Percentiles rank a stretch among this genome's conserved stretches.
Evolutionary conservation across 2,113 vertebrate genomes (phyloP).

Genomic region (Silurus asotus): DNA sequence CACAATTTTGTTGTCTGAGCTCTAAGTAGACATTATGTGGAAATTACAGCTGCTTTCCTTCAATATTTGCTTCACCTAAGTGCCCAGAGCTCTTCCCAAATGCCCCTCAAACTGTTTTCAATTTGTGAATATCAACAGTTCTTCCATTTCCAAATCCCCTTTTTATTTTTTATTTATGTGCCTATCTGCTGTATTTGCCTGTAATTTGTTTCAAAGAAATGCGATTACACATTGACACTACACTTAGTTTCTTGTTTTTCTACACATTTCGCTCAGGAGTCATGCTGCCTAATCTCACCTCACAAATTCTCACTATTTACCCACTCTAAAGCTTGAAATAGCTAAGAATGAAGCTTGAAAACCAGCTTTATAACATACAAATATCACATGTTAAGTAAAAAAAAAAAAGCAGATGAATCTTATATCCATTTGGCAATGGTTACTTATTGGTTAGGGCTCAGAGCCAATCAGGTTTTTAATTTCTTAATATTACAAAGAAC

Average conservation of each 20-base stretch:
- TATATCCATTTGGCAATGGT: not conserved
- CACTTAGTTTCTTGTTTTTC: not conserved
- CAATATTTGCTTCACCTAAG: slow-evolving; percentile 27
- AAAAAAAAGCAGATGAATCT: not conserved
- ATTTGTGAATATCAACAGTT: slow-evolving; percentile 40
- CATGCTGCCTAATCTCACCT: not conserved
- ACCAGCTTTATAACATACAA: not conserved
- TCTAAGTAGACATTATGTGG: slow-evolving; percentile 1
- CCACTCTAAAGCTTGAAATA: not conserved
- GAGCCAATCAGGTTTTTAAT: not conserved
- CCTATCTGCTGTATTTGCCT: slow-evolving; percentile 14
- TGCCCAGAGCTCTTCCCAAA: slow-evolving; percentile 12
- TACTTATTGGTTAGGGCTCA: not conserved
- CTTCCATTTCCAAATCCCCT: slow-evolving; percentile 1
- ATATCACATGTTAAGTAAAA: not conserved
- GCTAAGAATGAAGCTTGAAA: not conserved
- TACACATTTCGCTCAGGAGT: not conserved
- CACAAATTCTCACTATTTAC: not conserved
- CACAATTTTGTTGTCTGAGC: slow-evolving; percentile 12
- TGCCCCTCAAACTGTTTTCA: slow-evolving; percentile 27
- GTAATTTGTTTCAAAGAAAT: not conserved
- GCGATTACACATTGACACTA: slow-evolving; percentile 3
- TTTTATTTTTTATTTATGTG: not conserved
- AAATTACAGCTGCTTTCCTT: slow-evolving; percentile 18
- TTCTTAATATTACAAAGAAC: not conserved